phyloP scores from a whole-genome alignment of 2,888 invertebrate species.

The Amblyjoppa fuscipennis region DNA sequence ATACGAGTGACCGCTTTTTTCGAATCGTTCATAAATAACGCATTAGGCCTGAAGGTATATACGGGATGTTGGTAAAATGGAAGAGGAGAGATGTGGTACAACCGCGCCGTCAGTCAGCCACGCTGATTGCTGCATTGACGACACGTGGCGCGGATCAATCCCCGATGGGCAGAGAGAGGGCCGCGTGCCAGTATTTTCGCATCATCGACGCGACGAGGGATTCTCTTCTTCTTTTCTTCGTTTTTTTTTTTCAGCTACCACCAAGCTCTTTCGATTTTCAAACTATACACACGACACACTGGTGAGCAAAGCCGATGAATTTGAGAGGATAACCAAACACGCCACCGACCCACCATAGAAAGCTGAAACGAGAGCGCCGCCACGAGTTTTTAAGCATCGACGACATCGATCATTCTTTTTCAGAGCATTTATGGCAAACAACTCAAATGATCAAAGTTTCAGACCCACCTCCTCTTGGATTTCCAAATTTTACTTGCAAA shows the following conservation, averaged over 20 bases:
- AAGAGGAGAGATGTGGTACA: constrained; percentile 57
- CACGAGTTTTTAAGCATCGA: constrained; percentile 53
- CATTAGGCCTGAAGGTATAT: constrained; percentile 77
- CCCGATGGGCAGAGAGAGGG: constrained; percentile 74
- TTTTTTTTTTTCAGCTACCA: constrained; percentile 30
- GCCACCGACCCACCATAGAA: constrained; percentile 44
- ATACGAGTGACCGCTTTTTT: constrained; percentile 79
- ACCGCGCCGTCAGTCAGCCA: constrained; percentile 81
- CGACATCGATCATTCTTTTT: constrained; percentile 29
- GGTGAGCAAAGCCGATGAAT: constrained; percentile 68
- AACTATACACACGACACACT: constrained; percentile 52
- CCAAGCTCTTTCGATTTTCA: constrained; percentile 58
- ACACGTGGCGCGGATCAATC: constrained; percentile 84
- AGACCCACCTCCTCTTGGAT: background rate
- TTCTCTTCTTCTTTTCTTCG: constrained; percentile 51
- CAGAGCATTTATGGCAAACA: too few species aligned
- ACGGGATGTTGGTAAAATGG: constrained; percentile 64
- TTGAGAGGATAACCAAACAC: constrained; percentile 72
- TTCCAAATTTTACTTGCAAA: background rate
- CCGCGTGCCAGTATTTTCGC: constrained; percentile 84
- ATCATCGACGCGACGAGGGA: constrained; percentile 79
- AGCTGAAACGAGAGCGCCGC: constrained; percentile 33
- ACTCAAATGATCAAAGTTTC: too few species aligned
- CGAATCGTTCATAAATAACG: constrained; percentile 84
- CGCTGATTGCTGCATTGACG: constrained; percentile 84